phyloP scores from a whole-genome alignment of 1,140 invertebrate species.

The Drosophila subobscura region DNA sequence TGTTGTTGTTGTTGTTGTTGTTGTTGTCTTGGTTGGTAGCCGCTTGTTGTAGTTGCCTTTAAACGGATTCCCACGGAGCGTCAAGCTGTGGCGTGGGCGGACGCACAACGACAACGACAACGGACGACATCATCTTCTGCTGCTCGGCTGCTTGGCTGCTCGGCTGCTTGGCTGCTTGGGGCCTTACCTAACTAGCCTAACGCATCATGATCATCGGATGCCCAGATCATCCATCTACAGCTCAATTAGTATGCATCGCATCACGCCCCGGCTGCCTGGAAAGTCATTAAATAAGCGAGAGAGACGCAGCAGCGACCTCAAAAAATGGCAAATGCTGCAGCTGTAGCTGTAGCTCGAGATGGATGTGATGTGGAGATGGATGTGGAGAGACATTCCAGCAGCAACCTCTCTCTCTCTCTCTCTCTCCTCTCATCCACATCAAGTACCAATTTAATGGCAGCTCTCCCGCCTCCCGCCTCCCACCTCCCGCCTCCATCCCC shows the following conservation, averaged over 20 bases:
- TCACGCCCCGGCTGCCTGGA: constrained; percentile 9
- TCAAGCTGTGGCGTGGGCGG: constrained; percentile 51
- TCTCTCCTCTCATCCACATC: constrained; percentile 35
- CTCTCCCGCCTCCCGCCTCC: constrained; percentile 17
- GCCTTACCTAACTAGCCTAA: constrained; percentile 49
- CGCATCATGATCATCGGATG: constrained; percentile 64
- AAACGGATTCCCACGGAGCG: constrained; percentile 65
- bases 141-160: constrained; percentile 13
- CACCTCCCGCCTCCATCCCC: background rate
- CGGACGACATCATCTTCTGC: constrained; percentile 4
- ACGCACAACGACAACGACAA: constrained; percentile 8
- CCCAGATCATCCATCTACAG: constrained; percentile 51
- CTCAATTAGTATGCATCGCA: constrained; percentile 68
- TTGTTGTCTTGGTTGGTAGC: constrained; percentile 25
- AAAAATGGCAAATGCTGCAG: constrained; percentile 63
- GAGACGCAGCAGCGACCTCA: constrained; percentile 54
- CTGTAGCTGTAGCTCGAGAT: constrained; percentile 8
- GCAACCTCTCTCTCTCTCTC: constrained; percentile 12
- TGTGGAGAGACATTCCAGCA: constrained; percentile 36
- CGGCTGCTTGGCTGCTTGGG: constrained; percentile 13
- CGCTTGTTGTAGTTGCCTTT: constrained; percentile 34
- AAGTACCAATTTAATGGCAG: constrained; percentile 76
- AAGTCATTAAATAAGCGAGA: constrained; percentile 73
- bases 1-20: too few species aligned
- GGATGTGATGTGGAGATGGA: constrained; percentile 9